Evolutionary conservation across 2,797 vertebrate species (phyloP), one percentile per base, ranked within the genome.

Genomic region (Sebastes diploproa): DNA sequence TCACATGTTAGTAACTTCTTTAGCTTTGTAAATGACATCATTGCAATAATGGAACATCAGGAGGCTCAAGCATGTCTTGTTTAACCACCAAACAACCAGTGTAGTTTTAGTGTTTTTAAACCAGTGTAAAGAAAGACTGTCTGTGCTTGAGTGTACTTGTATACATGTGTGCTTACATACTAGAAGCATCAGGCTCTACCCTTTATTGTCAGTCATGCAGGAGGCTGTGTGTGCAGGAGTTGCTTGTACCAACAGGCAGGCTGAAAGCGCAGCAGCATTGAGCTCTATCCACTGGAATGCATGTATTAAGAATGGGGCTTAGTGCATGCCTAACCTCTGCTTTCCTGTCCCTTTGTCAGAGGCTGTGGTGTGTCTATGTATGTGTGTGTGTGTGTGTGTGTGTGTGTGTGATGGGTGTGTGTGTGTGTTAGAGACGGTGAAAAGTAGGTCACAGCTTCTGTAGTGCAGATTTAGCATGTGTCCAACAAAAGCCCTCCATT

Each of bases 381-480:
- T 75, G 30, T 65, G 64, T 76, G 38, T 56, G 13, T 38, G 58
- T 42, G 60, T 66, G 22, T 38, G 63, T 82, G 72, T 77, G 27
- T 68, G 63, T 29, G 34, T 84, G 66, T 64, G 59, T n/a, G n/a
- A n/a, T 65, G 56, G 36, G 58, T 42, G 55, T 67, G 29, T 69
- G 64, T 30, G 30, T 84, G 63, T 82, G 72, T 77, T 64, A 55
- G 75, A 87, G 85, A 74, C 61, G 60, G 75, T 72, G 72, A 85
- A 93, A 95, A 95, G 85, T 95, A 93, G 94, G 95, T 95, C 94
- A 95, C 78, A 71, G 86, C 80, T 78, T 91, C 75, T 83, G 83
- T 83, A 87, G 78, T 88, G 87, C 80, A 88, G 70, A 81, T 82
- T 78, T 83, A 88, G 85, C 85, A 86, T 90, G 81, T 89, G 82